Evolutionary conservation across 2,888 invertebrate genomes (phyloP).

Genomic region (Omphaloscelis lunosa): DNA sequence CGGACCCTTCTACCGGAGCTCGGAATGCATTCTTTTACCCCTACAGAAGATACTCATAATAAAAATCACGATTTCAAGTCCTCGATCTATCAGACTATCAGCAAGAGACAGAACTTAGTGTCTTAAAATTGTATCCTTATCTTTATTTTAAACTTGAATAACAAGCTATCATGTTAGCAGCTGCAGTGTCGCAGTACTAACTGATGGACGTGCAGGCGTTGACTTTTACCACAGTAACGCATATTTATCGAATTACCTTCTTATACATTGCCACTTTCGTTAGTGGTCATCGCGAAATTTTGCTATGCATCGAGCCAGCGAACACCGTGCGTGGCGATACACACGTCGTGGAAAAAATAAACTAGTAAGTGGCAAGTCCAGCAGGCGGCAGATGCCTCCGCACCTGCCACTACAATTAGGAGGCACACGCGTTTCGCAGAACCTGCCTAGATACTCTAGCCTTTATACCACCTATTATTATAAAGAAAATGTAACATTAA

Average conservation of each 20-base stretch:
- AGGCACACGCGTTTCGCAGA: conserved; percentile 82
- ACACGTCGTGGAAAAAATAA: conserved; percentile 77
- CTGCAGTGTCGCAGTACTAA: conserved; percentile 72
- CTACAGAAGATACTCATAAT: conserved; percentile 64
- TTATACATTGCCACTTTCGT: conserved; percentile 78
- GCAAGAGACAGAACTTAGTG: conserved; percentile 20
- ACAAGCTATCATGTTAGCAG: conserved; percentile 77
- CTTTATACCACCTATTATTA: conserved; percentile 62
- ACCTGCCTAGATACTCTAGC: conserved; percentile 65
- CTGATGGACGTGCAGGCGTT: conserved; percentile 75
- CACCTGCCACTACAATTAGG: conserved; percentile 88
- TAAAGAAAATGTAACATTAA: conserved; percentile 38
- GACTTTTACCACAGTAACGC: conserved; percentile 71
- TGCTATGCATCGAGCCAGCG: conserved; percentile 71
- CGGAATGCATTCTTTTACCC: conserved; percentile 73
- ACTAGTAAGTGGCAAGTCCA: conserved; percentile 81
- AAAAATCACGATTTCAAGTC: conserved; percentile 45
- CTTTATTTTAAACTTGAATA: conserved; percentile 75
- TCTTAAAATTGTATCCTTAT: conserved; percentile 63
- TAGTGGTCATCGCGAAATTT: conserved; percentile 70
- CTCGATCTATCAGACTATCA: conserved; percentile 28
- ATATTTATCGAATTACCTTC: conserved; percentile 70
- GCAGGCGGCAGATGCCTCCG: conserved; percentile 86
- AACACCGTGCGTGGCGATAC: conserved; percentile 69
- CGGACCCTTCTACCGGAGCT: conserved; percentile 69